phyloP scores from a whole-genome alignment of 2,797 vertebrate genomes.

The Sebastes jordani region DNA sequence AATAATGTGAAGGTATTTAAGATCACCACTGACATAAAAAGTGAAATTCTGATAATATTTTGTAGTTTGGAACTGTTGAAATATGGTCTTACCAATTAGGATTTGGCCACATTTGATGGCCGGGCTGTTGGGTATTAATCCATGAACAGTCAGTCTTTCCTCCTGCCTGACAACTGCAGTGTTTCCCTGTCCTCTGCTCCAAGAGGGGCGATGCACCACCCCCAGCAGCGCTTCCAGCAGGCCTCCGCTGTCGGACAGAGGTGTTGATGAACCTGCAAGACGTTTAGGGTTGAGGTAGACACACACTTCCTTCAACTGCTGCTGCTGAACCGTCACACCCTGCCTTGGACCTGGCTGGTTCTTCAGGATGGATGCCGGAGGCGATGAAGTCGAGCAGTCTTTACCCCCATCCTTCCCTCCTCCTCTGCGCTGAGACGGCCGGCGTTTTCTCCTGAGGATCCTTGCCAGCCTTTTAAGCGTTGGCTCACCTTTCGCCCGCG shows the following conservation, averaged over 20 bases:
- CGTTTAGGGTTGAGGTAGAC: conserved; percentile 93
- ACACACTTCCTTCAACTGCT: conserved; percentile 87
- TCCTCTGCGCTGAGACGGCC: conserved; percentile 75
- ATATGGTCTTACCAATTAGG: conserved; percentile 87
- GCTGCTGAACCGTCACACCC: conserved; percentile 81
- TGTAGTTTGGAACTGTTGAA: neutral
- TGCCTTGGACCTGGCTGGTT: conserved; percentile 81
- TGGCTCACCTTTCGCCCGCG: conserved; percentile 77
- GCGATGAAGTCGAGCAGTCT: conserved; percentile 41
- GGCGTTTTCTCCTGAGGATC: conserved; percentile 86
- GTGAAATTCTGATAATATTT: neutral
- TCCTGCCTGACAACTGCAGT: conserved; percentile 56
- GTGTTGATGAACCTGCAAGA: conserved; percentile 66
- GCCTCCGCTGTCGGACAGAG: conserved; percentile 73
- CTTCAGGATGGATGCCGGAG: conserved; percentile 91
- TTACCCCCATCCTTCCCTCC: conserved; percentile 62
- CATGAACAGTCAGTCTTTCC: conserved; percentile 89
- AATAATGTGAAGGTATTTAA: neutral
- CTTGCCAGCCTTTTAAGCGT: conserved; percentile 87
- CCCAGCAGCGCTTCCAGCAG: conserved; percentile 91
- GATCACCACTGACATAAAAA: neutral
- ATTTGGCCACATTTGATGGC: conserved; percentile 91
- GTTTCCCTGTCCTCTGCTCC: conserved; percentile 75
- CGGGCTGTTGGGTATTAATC: conserved; percentile 88
- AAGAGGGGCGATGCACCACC: conserved; percentile 86